A percentile compares a stretch with the other conserved stretches of the same genome.
Conservation (phyloP, 1,140 invertebrate genomes). For the Cardiocondyla obscurior region DNA sequence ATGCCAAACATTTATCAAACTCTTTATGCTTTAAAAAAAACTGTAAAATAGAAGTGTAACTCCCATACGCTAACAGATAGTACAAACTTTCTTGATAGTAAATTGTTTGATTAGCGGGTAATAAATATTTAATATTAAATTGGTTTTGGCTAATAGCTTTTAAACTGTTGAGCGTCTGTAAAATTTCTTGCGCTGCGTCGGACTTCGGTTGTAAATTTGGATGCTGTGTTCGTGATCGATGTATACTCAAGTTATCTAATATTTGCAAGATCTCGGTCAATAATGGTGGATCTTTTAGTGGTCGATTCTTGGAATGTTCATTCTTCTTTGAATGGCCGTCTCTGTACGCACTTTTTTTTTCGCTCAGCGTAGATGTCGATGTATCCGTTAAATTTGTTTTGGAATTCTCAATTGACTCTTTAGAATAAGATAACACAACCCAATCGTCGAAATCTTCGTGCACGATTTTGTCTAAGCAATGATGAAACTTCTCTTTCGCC, state of each 20-base stretch:
- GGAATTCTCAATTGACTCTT: constrained; percentile 50
- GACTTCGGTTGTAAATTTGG: constrained; percentile 58
- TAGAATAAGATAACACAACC: constrained; percentile 73
- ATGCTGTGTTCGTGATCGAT: constrained; percentile 76
- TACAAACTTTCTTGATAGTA: constrained; percentile 90
- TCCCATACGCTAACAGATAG: constrained; percentile 89
- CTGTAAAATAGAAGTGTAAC: constrained; percentile 87
- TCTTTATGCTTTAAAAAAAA: constrained; percentile 88
- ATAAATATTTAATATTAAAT: constrained; percentile 61
- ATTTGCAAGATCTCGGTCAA: constrained; percentile 88
- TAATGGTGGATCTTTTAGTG: constrained; percentile 86
- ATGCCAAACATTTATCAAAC: constrained; percentile 85
- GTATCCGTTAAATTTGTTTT: constrained; percentile 62
- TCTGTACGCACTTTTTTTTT: constrained; percentile 46
- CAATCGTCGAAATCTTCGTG: constrained; percentile 79
- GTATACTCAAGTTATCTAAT: constrained; percentile 83
- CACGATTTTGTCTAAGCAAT: constrained; percentile 82
- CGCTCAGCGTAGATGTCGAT: neutral
- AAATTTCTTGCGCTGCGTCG: constrained; percentile 79
- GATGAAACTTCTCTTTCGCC: constrained; percentile 87
- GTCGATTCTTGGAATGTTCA: constrained; percentile 82
- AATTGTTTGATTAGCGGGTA: constrained; percentile 67
- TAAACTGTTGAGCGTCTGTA: constrained; percentile 81
- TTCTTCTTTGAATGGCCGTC: constrained; percentile 72
- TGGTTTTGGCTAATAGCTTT: constrained; percentile 80